Evolutionary conservation across 23 tunicate species (phyloP).

Genomic region (Trididemnum clinides): DNA sequence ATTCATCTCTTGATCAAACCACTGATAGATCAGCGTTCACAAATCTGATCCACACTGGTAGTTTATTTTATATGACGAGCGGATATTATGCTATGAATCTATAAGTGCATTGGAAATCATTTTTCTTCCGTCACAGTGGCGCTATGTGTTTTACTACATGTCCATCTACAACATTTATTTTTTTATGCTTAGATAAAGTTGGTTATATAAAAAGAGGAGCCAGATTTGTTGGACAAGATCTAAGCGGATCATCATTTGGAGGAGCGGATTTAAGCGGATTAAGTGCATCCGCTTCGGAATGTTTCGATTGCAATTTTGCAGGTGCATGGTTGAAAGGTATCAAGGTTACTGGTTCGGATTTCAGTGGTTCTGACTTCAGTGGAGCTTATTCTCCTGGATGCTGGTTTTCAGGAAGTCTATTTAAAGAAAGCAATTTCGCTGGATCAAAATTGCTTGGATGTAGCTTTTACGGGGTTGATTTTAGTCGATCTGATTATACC

Average conservation of each 20-base stretch:
- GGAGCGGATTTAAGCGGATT: not conserved
- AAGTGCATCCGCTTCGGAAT: not conserved
- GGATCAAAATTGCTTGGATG: not conserved
- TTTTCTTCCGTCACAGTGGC: not conserved
- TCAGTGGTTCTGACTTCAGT: not conserved
- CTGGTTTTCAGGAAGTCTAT: constrained; percentile 12
- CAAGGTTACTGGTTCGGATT: not conserved
- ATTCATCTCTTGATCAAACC: no score
- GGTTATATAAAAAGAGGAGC: not conserved
- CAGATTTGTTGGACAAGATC: not conserved
- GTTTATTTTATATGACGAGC: no score
- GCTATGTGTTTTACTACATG: not conserved
- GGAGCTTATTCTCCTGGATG: constrained; percentile 1
- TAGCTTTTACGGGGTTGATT: not conserved
- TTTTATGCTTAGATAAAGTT: not conserved
- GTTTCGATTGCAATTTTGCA: not conserved
- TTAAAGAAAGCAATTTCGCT: not conserved
- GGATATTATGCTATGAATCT: no score
- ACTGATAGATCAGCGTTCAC: no score
- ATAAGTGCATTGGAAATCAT: not conserved
- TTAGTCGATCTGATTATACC: not conserved
- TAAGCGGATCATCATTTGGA: not conserved
- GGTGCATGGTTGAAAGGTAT: not conserved
- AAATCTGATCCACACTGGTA: no score
- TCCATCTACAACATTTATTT: no score